phyloP scores from a whole-genome alignment of 2,113 vertebrate species.

The Salminus brasiliensis region DNA sequence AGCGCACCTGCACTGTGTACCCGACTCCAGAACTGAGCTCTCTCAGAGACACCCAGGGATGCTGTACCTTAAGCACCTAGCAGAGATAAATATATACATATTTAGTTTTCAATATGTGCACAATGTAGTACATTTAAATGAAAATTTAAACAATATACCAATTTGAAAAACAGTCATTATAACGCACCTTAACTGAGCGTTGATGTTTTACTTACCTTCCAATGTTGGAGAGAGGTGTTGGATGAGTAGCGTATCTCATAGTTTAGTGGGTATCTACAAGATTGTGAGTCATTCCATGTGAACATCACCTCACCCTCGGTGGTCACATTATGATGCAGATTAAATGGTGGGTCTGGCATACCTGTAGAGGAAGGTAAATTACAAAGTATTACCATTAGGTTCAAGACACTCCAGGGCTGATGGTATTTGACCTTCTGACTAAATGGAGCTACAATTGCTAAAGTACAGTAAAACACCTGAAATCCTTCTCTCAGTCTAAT shows the following conservation, averaged over 20 bases:
- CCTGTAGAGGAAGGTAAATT: slow-evolving; percentile 67
- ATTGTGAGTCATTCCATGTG: slow-evolving; percentile 74
- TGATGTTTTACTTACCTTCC: slow-evolving; percentile 63
- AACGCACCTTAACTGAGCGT: background rate
- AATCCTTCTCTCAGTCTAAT: background rate
- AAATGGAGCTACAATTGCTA: background rate
- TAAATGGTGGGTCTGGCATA: slow-evolving; percentile 81
- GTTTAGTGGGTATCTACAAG: slow-evolving; percentile 63
- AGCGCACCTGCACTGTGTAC: slow-evolving; percentile 78
- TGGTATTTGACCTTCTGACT: no score
- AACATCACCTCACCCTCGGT: slow-evolving; percentile 77
- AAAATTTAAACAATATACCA: background rate
- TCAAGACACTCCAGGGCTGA: background rate
- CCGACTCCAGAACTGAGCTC: slow-evolving; percentile 69
- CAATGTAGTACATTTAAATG: background rate
- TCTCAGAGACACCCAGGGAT: slow-evolving; percentile 65
- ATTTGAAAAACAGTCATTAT: background rate
- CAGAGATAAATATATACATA: slow-evolving; percentile 19
- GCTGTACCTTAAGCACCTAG: slow-evolving; percentile 70
- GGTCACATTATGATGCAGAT: slow-evolving; percentile 80
- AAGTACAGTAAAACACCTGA: background rate
- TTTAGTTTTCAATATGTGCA: background rate
- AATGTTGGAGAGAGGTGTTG: slow-evolving; percentile 56
- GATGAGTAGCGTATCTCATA: slow-evolving; percentile 82
- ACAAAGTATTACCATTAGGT: background rate